Evolutionary conservation across 2,888 invertebrate genomes (phyloP).

Genomic region (Tromatobia lineatoria): DNA sequence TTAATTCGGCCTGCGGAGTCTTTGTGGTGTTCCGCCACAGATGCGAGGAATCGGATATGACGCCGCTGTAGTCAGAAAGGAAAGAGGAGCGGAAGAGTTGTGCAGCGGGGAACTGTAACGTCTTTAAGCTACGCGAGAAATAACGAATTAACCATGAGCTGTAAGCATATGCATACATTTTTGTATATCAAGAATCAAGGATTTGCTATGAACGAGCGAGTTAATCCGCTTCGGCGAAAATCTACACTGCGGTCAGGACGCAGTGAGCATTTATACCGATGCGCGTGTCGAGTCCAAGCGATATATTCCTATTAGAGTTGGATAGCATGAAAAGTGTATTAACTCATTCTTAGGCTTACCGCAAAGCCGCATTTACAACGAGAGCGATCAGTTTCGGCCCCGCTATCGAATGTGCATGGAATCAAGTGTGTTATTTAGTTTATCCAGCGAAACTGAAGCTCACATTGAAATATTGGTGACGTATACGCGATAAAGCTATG

Average conservation of each 20-base stretch:
- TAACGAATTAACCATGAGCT: not conserved
- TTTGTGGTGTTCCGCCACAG: slow-evolving; percentile 39
- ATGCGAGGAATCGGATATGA: slow-evolving; percentile 50
- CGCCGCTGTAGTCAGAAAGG: slow-evolving; percentile 15
- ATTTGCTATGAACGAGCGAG: not conserved
- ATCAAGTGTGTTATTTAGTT: not conserved
- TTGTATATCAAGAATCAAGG: not conserved
- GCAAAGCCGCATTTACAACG: not conserved
- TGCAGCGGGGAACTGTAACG: slow-evolving; percentile 10
- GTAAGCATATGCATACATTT: too few species aligned
- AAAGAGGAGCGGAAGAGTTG: slow-evolving; percentile 31
- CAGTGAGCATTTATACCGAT: not conserved
- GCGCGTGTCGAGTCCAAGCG: not conserved
- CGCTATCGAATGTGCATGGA: not conserved
- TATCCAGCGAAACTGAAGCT: not conserved
- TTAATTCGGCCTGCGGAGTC: slow-evolving; percentile 54
- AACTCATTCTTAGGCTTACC: not conserved
- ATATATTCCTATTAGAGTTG: not conserved
- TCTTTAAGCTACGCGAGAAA: not conserved
- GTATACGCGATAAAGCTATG: not conserved
- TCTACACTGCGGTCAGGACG: not conserved
- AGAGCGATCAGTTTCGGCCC: not conserved
- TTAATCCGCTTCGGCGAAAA: not conserved
- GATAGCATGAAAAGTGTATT: not conserved
- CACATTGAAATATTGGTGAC: not conserved